Evolutionary conservation across 2,797 vertebrate genomes (phyloP).

Genomic region (Geotrypetes seraphini): DNA sequence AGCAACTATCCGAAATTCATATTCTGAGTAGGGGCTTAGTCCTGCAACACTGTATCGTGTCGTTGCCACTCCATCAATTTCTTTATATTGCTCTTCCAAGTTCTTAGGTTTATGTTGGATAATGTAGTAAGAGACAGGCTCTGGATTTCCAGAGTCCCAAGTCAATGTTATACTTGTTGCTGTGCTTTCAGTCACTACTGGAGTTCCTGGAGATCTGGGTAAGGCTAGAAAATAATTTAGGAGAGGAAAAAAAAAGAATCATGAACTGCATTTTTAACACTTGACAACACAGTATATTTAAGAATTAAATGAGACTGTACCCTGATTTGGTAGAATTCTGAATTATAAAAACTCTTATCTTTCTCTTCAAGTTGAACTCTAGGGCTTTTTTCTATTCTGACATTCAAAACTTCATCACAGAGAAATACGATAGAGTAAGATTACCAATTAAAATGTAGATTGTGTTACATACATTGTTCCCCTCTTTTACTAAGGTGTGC

Average conservation of each 20-base stretch:
- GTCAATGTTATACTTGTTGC: conserved; percentile 96
- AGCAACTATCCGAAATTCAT: conserved; percentile 89
- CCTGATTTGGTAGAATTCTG: too few species aligned
- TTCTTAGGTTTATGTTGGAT: conserved; percentile 93
- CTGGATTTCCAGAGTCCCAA: conserved; percentile 97
- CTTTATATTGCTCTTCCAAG: conserved; percentile 86
- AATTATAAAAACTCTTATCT: not conserved
- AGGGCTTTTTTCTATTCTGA: too few species aligned
- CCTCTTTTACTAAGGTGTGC: too few species aligned
- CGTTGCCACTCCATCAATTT: conserved; percentile 94
- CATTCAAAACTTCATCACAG: too few species aligned
- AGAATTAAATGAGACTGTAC: too few species aligned
- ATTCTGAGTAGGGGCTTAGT: conserved; percentile 93
- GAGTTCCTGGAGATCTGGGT: conserved; percentile 86
- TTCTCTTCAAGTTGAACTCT: too few species aligned
- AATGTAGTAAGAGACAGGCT: conserved; percentile 94
- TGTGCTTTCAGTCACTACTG: conserved; percentile 89
- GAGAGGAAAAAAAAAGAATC: conserved; percentile 8
- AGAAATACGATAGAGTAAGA: too few species aligned
- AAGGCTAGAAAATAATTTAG: conserved; percentile 62
- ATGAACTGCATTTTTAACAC: too few species aligned
- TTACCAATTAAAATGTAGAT: too few species aligned
- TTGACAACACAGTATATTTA: too few species aligned
- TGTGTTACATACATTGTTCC: too few species aligned
- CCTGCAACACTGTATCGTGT: conserved; percentile 95